phyloP scores from a whole-genome alignment of 2,113 vertebrate genomes.

The Toxotes chatareus region DNA sequence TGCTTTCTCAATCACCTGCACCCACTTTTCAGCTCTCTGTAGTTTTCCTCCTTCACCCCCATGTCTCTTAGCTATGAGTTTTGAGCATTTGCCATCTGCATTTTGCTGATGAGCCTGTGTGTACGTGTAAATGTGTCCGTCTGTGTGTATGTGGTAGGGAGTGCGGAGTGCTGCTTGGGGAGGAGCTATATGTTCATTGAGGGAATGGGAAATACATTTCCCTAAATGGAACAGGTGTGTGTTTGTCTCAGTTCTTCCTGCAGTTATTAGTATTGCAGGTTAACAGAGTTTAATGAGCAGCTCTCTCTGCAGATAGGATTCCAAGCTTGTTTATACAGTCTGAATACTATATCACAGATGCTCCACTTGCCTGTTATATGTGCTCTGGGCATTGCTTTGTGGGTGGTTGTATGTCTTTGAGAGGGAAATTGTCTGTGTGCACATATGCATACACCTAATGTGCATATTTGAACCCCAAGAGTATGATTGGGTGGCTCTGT shows the following conservation, averaged over 20 bases:
- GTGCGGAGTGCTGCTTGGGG: constrained; percentile 40
- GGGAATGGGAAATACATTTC: constrained; percentile 51
- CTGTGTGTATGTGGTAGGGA: neutral
- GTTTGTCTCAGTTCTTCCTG: constrained; percentile 57
- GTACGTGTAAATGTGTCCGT: neutral
- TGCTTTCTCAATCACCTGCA: constrained; percentile 44
- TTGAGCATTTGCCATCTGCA: constrained; percentile 33
- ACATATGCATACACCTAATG: constrained; percentile 17
- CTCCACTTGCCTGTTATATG: constrained; percentile 26
- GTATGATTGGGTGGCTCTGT: constrained; percentile 41
- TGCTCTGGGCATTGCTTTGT: constrained; percentile 20
- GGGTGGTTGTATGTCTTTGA: neutral
- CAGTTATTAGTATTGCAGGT: constrained; percentile 71
- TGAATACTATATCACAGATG: constrained; percentile 45
- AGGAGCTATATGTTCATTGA: constrained; percentile 63
- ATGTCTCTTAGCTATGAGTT: constrained; percentile 5
- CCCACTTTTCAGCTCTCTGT: constrained; percentile 23
- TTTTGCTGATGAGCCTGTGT: constrained; percentile 21
- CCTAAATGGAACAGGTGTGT: constrained; percentile 72
- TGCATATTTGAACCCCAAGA: constrained; percentile 30
- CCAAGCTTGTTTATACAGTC: constrained; percentile 61
- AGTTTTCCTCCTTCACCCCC: neutral
- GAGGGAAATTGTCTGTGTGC: constrained; percentile 10
- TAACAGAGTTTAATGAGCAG: constrained; percentile 78
- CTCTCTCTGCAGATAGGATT: constrained; percentile 52